A percentile compares a stretch with the other conserved stretches of the same genome.
Conservation (phyloP, 2,113 vertebrate species). For the Indicator indicator region DNA sequence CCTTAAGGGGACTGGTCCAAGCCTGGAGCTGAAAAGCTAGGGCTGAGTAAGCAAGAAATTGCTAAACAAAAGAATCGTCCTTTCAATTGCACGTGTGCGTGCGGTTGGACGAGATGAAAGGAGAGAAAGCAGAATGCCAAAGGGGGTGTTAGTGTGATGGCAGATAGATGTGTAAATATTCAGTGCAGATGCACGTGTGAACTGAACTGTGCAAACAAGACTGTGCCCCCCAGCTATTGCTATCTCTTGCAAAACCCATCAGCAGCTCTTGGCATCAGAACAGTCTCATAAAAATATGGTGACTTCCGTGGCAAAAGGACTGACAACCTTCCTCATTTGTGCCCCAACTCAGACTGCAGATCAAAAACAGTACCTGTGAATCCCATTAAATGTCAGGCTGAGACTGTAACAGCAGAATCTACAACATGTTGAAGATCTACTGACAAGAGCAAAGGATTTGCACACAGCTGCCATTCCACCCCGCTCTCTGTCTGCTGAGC, state of each 20-base stretch:
- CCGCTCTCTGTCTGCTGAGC: background rate
- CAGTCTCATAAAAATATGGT: background rate
- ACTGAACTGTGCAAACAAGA: background rate
- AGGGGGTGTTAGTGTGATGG: background rate
- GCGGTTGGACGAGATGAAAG: slow-evolving; percentile 6
- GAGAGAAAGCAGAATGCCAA: background rate
- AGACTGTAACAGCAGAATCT: slow-evolving; percentile 15
- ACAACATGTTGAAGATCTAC: slow-evolving; percentile 13
- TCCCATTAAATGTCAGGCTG: slow-evolving; percentile 13
- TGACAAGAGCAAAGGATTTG: slow-evolving; percentile 36
- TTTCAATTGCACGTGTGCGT: background rate
- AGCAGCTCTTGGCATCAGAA: background rate
- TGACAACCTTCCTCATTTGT: background rate
- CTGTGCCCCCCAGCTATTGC: background rate
- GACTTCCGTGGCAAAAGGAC: background rate
- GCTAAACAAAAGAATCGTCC: background rate
- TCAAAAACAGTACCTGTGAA: slow-evolving; percentile 8
- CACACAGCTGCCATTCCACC: slow-evolving; percentile 1
- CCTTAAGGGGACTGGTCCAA: background rate
- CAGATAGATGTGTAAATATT: background rate
- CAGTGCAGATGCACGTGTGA: background rate
- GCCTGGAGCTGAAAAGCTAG: background rate
- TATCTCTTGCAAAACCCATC: background rate
- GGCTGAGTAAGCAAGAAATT: slow-evolving; percentile 15
- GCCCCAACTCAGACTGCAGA: background rate